A percentile compares a stretch with the other conserved stretches of the same genome.
Evolutionary conservation across 2,888 invertebrate genomes (phyloP).

Genomic region (Lordiphosa andalusiaca): DNA sequence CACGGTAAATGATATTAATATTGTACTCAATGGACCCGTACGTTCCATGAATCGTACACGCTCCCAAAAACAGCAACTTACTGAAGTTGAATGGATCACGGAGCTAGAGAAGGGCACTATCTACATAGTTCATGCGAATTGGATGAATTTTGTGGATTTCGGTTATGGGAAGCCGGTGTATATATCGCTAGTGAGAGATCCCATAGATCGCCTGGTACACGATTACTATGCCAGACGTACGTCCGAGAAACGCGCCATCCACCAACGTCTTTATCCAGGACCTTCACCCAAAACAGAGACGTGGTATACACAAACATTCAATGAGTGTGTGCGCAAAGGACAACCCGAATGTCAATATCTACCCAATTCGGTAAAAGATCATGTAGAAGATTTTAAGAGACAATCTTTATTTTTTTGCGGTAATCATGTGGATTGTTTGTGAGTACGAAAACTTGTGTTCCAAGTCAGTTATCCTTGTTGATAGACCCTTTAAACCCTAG

Average conservation of each 20-base stretch:
- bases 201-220: slow-evolving; percentile 91
- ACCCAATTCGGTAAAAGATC: slow-evolving; percentile 88
- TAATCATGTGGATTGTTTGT: slow-evolving; percentile 90
- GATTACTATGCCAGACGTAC: slow-evolving; percentile 94
- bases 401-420: slow-evolving; percentile 95
- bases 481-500: slow-evolving; percentile 78
- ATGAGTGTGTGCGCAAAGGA: slow-evolving; percentile 89
- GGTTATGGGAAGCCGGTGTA: slow-evolving; percentile 90
- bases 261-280: slow-evolving; percentile 83
- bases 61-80: slow-evolving; percentile 86
- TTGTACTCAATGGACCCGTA: slow-evolving; percentile 81
- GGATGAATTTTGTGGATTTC: slow-evolving; percentile 90
- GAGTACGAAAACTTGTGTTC: slow-evolving; percentile 75
- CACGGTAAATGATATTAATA: slow-evolving; percentile 81
- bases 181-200: slow-evolving; percentile 92
- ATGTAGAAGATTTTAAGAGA: slow-evolving; percentile 89
- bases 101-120: slow-evolving; percentile 88
- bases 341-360: slow-evolving; percentile 90
- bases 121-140: slow-evolving; percentile 93
- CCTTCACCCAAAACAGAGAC: slow-evolving; percentile 85
- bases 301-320: slow-evolving; percentile 84
- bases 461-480: neutral
- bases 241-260: slow-evolving; percentile 84
- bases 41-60: slow-evolving; percentile 41
- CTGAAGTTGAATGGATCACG: slow-evolving; percentile 85